These are phyloP conservation scores for Coccyzus lansbergi DNA, from an alignment of 2,797 vertebrate genomes.

Conservation along the genomic window DNA sequence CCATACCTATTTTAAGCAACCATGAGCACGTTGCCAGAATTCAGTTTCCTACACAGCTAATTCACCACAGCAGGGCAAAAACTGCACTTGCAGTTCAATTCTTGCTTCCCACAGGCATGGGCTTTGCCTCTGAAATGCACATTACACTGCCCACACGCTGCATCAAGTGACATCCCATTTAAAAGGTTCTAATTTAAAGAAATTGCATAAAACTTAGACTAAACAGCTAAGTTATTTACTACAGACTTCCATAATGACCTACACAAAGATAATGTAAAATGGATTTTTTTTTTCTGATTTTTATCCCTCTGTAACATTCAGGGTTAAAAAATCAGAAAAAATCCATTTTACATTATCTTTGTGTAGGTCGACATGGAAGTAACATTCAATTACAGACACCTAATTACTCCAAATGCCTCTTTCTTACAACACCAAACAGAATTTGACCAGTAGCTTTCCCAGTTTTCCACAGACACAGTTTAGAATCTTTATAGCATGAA, in stretches of 20 bases:
- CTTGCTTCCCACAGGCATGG: not conserved
- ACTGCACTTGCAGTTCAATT: not conserved
- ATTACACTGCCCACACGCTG: not conserved
- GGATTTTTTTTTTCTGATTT: not conserved
- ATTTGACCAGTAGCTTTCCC: not conserved
- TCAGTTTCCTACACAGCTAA: constrained; percentile 6
- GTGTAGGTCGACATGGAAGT: not conserved
- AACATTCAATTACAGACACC: not conserved
- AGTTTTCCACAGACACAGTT: not conserved
- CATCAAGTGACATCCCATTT: not conserved
- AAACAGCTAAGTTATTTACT: not conserved
- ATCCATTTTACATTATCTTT: too few species aligned
- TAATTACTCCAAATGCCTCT: not conserved
- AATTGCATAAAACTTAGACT: not conserved
- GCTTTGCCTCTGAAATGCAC: not conserved
- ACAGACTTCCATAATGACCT: not conserved
- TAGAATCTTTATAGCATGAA: not conserved
- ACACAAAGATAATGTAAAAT: not conserved
- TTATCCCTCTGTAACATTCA: not conserved
- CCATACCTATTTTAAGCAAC: not conserved
- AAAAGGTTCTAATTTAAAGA: not conserved
- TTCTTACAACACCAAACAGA: not conserved
- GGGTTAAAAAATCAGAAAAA: too few species aligned
- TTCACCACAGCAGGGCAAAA: not conserved
- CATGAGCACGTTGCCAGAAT: not conserved